Conservation (phyloP, 2,113 vertebrate species). For the Otis tarda region DNA sequence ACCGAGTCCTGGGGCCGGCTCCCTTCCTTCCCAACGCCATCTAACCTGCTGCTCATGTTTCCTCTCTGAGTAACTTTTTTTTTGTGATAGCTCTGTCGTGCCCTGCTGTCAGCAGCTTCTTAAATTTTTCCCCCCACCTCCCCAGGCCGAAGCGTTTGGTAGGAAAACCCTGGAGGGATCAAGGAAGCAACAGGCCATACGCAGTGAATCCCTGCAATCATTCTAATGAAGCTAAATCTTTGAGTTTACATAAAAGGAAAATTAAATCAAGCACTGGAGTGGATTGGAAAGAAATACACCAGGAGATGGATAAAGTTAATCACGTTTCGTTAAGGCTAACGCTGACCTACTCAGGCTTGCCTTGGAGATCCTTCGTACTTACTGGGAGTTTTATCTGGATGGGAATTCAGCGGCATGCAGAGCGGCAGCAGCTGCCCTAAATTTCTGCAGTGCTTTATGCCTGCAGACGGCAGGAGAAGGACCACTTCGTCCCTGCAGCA, state of each 20-base stretch:
- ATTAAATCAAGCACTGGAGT: slow-evolving; percentile 66
- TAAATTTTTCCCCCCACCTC: background rate
- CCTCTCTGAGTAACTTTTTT: background rate
- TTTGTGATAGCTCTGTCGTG: background rate
- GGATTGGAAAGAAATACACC: slow-evolving; percentile 61
- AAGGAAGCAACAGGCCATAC: slow-evolving; percentile 10
- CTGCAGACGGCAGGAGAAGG: background rate
- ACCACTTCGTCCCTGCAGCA: background rate
- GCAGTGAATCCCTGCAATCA: slow-evolving; percentile 49
- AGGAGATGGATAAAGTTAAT: slow-evolving; percentile 68
- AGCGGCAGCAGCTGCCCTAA: background rate
- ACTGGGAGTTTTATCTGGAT: background rate
- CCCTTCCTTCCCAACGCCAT: background rate
- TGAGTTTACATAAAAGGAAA: slow-evolving; percentile 65
- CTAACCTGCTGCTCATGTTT: background rate
- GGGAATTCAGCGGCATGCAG: background rate
- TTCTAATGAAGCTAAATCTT: slow-evolving; percentile 57
- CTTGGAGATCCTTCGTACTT: background rate
- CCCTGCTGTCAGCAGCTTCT: background rate
- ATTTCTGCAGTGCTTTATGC: background rate
- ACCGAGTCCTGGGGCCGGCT: no score
- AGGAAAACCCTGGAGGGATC: slow-evolving; percentile 27
- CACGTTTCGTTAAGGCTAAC: slow-evolving; percentile 27
- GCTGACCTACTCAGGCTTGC: slow-evolving; percentile 56
- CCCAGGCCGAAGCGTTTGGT: background rate